Evolutionary conservation across 2,797 vertebrate genomes (phyloP).

Genomic region (Falco naumanni): DNA sequence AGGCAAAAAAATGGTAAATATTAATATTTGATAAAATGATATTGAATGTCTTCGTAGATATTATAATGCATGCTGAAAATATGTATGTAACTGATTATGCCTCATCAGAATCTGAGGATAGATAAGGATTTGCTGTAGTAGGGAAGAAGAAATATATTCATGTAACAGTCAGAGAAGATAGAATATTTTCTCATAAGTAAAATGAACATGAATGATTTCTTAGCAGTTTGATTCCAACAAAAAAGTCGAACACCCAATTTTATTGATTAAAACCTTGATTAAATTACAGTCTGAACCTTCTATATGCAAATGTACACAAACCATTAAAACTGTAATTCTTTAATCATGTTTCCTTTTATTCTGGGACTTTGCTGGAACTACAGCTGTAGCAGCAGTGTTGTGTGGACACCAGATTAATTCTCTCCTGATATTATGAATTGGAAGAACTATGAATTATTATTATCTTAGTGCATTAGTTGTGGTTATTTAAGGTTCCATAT

Average conservation of each 20-base stretch:
- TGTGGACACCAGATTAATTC: neutral
- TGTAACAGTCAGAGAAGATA: neutral
- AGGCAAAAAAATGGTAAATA: neutral
- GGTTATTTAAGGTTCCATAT: neutral
- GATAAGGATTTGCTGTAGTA: neutral
- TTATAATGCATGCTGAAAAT: neutral
- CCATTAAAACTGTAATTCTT: neutral
- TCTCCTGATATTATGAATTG: neutral
- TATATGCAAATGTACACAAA: neutral
- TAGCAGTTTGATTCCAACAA: neutral
- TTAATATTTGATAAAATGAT: neutral
- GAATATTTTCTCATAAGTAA: neutral
- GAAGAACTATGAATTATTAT: neutral
- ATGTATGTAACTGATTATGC: neutral
- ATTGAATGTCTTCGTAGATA: neutral
- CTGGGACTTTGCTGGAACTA: neutral
- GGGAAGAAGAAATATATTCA: neutral
- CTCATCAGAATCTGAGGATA: neutral
- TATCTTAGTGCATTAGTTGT: neutral
- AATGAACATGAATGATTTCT: neutral
- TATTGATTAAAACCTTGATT: neutral
- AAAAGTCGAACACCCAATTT: neutral
- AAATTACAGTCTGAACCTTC: neutral
- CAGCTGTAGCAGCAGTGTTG: neutral
- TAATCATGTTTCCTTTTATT: neutral